Evolutionary conservation across 2,888 invertebrate genomes (phyloP), one percentile per base, ranked within the genome.

Genomic region (Nebria salina): DNA sequence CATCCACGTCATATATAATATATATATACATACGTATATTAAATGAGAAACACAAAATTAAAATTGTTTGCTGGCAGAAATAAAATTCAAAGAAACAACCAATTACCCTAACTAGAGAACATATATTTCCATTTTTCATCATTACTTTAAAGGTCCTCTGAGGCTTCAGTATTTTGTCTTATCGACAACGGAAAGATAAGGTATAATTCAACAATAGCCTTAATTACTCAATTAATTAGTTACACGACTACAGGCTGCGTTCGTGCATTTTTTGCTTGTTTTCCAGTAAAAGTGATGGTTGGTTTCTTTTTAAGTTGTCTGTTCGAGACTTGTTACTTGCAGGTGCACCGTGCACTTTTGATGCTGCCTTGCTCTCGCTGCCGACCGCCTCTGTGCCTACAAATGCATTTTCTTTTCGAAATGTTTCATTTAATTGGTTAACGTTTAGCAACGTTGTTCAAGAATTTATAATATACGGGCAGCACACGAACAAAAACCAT

Each of bases 181-280:
- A 68, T 68, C 68, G 26, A 68, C 20, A 68, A 68, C 20, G n/a
- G 54, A 54, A 7, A 54, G 73, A 41, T 73, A 73, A 73, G 41
- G 8, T 42, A 73, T 73, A 73, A 41, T 77, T 77, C 78, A 20
- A 73, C 78, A 72, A 78, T 78, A 72, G 73, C 42, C 66, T 66
- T 79, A 79, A 79, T 79, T 79, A 79, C 79, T 79, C 73, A 79
- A 79, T 79, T 79, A 79, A 79, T 79, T 79, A 79, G 79, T 65
- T 54, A 79, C 79, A 79, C 73, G 70, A 20, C 20, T 70, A 70
- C 70, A 70, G 70, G 70, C 25, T 70, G 70, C 70, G 70, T 26
- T 70, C 34, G 70, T 66, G 13, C 70, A 26, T 70, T 70, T 70
- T 70, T 70, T 70, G 25, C 70, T 70, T 70, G 70, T 70, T 70